Evolutionary conservation across 2,797 vertebrate genomes (phyloP), one percentile per base, ranked within the genome.

Genomic region (Eleutherodactylus coqui): DNA sequence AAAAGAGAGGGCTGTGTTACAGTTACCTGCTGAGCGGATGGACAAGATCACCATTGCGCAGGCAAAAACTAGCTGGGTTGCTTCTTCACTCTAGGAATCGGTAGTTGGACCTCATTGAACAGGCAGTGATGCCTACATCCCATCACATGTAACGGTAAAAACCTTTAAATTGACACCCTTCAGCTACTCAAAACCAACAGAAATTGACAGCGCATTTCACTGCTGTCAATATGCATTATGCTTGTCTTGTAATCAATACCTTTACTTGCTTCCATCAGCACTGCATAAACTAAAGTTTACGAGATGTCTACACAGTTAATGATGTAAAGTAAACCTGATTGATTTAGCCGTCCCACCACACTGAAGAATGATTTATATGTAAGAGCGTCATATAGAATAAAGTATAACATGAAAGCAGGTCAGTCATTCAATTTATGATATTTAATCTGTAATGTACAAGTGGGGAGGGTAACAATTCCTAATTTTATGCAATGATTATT

Each of bases 171-270:
- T n/a, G 0, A 6, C 43, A 0, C 19, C 32, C 24, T 81, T 49
- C 43, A 49, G 60, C 64, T 81, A 81, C 2, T 69, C 62, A 29
- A 64, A 29, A 51, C 45, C 14, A 81, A 70, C 29, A 17, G 62
- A 70, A 81, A 69, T 69, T 53, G 79, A 51, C 62, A 81, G 62
- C 13, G 10, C 17, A 53, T 51, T 69, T 81, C 32, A 51, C 36
- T 36, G 60, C 60, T 81, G 79, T 69, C 79, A 81, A 81, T 81
- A 81, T 34, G 51, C 62, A 69, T 81, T 69, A 81, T 70, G 45
- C 67, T 53, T 81, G n/a, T 70, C 79, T 70, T 36, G 43, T 51
- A 51, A 81, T 81, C 79, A 70, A 81, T 81, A 70, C 62, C 27
- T 81, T 47, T 32, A 53, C 79, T 70, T 70, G 62, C 43, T 69